Evolutionary conservation across 2,113 vertebrate genomes (phyloP).

Genomic region (Maccullochella peelii): DNA sequence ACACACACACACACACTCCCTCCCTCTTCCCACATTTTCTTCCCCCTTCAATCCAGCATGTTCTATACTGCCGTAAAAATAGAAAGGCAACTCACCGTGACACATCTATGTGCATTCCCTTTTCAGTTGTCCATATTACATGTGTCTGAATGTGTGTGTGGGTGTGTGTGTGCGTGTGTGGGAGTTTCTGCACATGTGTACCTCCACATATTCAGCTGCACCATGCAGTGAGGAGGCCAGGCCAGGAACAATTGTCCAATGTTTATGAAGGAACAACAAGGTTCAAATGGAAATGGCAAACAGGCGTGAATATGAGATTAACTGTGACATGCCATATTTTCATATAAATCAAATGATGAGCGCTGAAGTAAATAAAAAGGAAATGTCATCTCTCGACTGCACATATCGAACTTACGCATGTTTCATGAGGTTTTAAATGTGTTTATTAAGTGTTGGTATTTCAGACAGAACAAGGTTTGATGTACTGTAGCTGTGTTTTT

Average conservation of each 20-base stretch:
- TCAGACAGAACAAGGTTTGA: background rate
- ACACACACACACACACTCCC: background rate
- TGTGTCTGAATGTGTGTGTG: background rate
- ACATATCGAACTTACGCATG: background rate
- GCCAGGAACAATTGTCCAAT: background rate
- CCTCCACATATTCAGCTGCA: conserved; percentile 2
- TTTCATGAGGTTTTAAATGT: conserved; percentile 16
- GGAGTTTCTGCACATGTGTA: background rate
- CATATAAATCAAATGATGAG: conserved; percentile 46
- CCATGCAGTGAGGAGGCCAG: background rate
- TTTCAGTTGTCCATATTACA: background rate
- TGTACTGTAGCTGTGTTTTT: background rate
- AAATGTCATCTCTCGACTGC: conserved; percentile 25
- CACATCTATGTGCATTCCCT: background rate
- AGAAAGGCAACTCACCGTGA: conserved; percentile 3
- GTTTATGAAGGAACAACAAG: conserved; percentile 30
- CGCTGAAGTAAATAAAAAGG: conserved; percentile 32
- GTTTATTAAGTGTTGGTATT: background rate
- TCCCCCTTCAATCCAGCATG: conserved; percentile 3
- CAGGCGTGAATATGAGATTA: conserved; percentile 46
- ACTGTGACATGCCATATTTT: conserved; percentile 58
- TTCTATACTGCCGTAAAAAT: background rate
- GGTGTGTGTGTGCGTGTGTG: conserved; percentile 7
- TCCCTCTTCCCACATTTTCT: background rate
- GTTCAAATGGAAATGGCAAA: conserved; percentile 35